Conservation (phyloP, 1,140 invertebrate genomes). For the Chelonus insularis region DNA sequence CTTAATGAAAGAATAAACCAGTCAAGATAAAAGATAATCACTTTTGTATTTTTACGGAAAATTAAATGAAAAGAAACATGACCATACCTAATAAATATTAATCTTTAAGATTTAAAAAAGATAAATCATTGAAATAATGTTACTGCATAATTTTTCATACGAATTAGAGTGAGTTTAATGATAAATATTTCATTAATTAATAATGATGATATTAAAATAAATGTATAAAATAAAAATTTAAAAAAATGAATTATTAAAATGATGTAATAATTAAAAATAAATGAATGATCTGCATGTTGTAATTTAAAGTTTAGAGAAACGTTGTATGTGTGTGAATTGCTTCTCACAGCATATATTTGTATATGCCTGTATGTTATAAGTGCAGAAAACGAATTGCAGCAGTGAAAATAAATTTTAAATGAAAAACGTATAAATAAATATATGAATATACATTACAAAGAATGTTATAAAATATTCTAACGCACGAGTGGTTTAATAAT, state of each 20-base stretch:
- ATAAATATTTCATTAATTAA: conserved; percentile 28
- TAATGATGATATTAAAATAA: not conserved
- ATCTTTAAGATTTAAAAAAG: conserved; percentile 14
- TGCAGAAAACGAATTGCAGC: too few species aligned
- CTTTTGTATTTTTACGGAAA: conserved; percentile 42
- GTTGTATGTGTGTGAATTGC: too few species aligned
- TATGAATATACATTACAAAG: too few species aligned
- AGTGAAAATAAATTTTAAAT: too few species aligned
- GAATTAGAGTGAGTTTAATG: conserved; percentile 17
- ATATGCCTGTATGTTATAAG: too few species aligned
- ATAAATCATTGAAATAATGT: conserved; percentile 31
- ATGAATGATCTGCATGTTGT: too few species aligned
- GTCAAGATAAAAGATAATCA: conserved; percentile 38
- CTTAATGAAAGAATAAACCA: conserved; percentile 8
- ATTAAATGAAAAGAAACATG: conserved; percentile 31
- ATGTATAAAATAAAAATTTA: conserved; percentile 5
- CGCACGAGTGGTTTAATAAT: too few species aligned
- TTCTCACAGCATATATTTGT: too few species aligned
- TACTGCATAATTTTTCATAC: conserved; percentile 47
- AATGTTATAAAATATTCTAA: too few species aligned
- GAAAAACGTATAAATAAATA: not conserved
- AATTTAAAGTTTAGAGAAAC: too few species aligned
- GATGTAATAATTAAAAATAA: conserved; percentile 2
- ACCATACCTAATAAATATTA: conserved; percentile 19
- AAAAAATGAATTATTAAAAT: conserved; percentile 5